Evolutionary conservation across 1,140 invertebrate genomes (phyloP).

Genomic region (Drosophila ohnishii): DNA sequence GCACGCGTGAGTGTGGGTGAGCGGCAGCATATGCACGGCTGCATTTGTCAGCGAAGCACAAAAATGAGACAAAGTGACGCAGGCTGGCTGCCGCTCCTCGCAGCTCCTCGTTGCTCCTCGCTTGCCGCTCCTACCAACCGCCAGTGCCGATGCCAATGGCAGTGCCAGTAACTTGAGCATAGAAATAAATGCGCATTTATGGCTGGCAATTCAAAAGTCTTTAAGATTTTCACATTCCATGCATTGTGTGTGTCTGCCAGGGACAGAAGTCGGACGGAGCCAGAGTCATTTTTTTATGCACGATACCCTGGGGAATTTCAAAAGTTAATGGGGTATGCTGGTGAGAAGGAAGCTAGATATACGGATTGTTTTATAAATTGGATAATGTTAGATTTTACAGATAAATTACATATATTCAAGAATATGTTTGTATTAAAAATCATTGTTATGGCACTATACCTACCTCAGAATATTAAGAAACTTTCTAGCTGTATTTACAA

Average conservation of each 20-base stretch:
- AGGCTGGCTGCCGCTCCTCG: conserved; percentile 33
- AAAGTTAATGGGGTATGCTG: neutral
- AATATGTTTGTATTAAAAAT: neutral
- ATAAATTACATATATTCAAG: too few species aligned
- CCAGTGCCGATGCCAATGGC: conserved; percentile 14
- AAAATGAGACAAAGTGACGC: conserved; percentile 81
- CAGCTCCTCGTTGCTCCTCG: neutral
- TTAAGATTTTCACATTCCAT: conserved; percentile 81
- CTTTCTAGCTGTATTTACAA: too few species aligned
- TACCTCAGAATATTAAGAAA: neutral
- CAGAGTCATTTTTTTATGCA: conserved; percentile 56
- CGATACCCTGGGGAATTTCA: conserved; percentile 20
- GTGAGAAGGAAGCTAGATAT: neutral
- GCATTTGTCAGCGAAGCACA: conserved; percentile 81
- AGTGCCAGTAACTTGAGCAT: conserved; percentile 68
- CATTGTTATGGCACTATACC: neutral
- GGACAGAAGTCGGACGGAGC: conserved; percentile 60
- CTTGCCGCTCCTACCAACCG: conserved; percentile 22
- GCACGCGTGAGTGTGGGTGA: conserved; percentile 48
- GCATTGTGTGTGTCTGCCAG: conserved; percentile 70
- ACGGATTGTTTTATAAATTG: neutral
- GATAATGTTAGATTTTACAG: neutral
- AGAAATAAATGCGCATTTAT: conserved; percentile 82
- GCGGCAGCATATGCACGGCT: conserved; percentile 73
- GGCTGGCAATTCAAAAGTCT: conserved; percentile 80